Percentiles rank a stretch among this genome's conserved stretches.
Evolutionary conservation across 2,888 invertebrate species (phyloP).

Genomic region (Chrysolina americana): DNA sequence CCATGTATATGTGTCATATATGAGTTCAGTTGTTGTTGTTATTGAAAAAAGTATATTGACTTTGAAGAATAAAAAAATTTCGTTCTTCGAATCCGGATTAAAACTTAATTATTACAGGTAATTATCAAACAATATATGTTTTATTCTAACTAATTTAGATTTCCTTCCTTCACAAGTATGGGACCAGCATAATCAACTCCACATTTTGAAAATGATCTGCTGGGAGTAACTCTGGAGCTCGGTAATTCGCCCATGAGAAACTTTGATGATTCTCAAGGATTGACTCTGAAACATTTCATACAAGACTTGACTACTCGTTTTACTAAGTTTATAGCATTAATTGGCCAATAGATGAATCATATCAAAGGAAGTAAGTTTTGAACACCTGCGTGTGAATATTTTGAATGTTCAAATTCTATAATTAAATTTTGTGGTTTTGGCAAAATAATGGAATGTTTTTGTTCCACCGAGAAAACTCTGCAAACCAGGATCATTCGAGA

Average conservation of each 20-base stretch:
- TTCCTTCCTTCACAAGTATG: conserved; percentile 1
- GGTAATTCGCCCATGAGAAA: conserved; percentile 28
- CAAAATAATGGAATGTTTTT: conserved; percentile 28
- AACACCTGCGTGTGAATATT: conserved; percentile 29
- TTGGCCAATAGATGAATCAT: conserved; percentile 34
- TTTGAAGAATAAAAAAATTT: no score
- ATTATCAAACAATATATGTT: no score
- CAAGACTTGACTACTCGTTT: conserved; percentile 25
- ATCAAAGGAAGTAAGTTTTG: conserved; percentile 25
- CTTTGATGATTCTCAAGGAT: conserved; percentile 7
- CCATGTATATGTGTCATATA: no score
- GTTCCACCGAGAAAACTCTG: no score
- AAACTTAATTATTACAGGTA: no score
- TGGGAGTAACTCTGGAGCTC: conserved; percentile 1
- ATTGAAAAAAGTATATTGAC: no score
- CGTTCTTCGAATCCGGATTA: no score
- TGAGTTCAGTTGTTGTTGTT: no score
- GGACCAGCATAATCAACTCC: no score
- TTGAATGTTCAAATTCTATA: no score
- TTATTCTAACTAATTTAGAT: background rate
- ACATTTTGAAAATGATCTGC: conserved; percentile 23
- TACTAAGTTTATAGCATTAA: conserved; percentile 29
- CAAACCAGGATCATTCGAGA: no score
- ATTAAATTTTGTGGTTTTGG: conserved; percentile 20
- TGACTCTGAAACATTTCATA: conserved; percentile 35